These are phyloP conservation scores for Dascyllus trimaculatus DNA, from an alignment of 2,113 vertebrate species.

Conservation along the genomic window DNA sequence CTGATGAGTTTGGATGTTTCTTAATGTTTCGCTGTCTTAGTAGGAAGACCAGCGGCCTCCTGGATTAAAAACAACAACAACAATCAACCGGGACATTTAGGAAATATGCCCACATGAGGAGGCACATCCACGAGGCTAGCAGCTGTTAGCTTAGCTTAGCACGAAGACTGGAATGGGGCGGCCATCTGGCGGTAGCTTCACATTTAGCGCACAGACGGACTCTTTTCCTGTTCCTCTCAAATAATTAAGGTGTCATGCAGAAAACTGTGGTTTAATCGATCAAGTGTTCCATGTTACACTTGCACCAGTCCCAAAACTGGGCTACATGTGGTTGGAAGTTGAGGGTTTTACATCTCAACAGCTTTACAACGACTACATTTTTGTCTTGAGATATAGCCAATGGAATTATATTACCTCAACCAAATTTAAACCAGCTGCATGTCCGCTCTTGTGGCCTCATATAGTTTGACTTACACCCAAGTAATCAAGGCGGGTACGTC, in stretches of 20 bases:
- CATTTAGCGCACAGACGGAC: too few species aligned
- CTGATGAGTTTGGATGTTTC: not conserved
- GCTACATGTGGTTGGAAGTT: not conserved
- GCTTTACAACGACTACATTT: not conserved
- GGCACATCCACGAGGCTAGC: not conserved
- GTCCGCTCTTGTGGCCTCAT: not conserved
- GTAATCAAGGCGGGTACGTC: not conserved
- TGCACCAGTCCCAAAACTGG: not conserved
- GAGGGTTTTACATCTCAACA: not conserved
- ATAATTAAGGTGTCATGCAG: constrained; percentile 2
- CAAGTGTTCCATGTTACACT: not conserved
- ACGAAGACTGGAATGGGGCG: not conserved
- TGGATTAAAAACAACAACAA: too few species aligned
- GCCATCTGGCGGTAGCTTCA: too few species aligned
- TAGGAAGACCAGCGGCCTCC: too few species aligned
- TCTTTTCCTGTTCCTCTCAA: not conserved
- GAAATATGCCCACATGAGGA: too few species aligned
- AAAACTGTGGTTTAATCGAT: constrained; percentile 1
- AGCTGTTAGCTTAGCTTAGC: constrained; percentile 6
- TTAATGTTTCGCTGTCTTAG: too few species aligned
- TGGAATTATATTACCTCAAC: not conserved
- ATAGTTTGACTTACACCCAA: not conserved
- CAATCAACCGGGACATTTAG: too few species aligned
- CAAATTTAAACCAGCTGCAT: not conserved
- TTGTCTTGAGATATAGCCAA: constrained; percentile 9